Evolutionary conservation across 2,113 vertebrate species (phyloP), one percentile per base, ranked within the genome.

Genomic region (Chauna torquata): DNA sequence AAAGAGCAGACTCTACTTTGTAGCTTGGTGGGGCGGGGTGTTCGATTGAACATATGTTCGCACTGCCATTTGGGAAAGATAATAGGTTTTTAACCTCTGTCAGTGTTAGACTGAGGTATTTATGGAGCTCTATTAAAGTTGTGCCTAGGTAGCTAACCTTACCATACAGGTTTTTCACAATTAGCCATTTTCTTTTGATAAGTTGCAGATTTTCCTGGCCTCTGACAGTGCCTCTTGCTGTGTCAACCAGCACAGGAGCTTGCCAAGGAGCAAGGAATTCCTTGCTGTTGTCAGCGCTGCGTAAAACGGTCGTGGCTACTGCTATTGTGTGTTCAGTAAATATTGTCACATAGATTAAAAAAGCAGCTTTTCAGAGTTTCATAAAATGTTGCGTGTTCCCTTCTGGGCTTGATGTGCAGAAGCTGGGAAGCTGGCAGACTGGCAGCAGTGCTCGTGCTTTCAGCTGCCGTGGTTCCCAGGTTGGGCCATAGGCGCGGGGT

Each of bases 1-100:
- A 94, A 96, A 96, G 92, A 96, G 79, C 78, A 88, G 92, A 94
- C 55, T 94, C 92, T 89, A 86, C 94, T 97, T 94, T 96, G 94
- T 95, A 96, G 92, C 92, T 88, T 92, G 78, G 90, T 96, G 81
- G 94, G 96, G 86, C 5, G 34, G 92, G 58, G 54, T 94, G 64
- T 94, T 95, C 45, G 61, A 88, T 61, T 96, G 96, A 95, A 92
- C 96, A 75, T 95, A 94, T 94, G 92, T 96, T 97, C 96, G 58
- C 69, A 69, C 76, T 91, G 94, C 95, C 91, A 83, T 97, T 97
- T 96, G 95, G 90, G 97, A 89, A 81, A 92, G 89, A 95, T 96
- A 96, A 95, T 97, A 88, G 94, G 82, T 97, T 97, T 97, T 97
- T 97, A 97, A 97, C 97, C 96, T 97, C 94, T 95, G 86, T 96